Evolutionary conservation across 2,888 invertebrate species (phyloP), one percentile per base, ranked within the genome.

Genomic region (Frankliniella intonsa): DNA sequence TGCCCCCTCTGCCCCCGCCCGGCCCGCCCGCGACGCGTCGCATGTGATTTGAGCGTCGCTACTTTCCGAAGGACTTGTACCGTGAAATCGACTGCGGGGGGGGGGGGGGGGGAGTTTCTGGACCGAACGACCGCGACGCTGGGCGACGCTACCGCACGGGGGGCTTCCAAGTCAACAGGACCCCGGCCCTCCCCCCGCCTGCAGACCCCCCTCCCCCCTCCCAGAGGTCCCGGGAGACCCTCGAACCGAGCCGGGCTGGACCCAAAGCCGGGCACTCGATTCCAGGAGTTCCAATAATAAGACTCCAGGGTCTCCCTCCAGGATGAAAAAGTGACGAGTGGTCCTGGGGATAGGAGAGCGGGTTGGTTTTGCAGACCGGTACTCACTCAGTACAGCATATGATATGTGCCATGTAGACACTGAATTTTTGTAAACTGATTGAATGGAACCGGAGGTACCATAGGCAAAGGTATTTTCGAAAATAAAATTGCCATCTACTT

Each of bases 31-130:
- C 55, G 69, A 22, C 69, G 69, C 22, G 69, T n/a, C 69, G 69
- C 62, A 62, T 62, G 17, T 62, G 62, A 17, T 62, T 62, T n/a
- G 14, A 62, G n/a, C 10, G 69, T 76, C 69, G n/a, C 62, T 25
- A 76, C 69, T 76, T 76, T 76, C 69, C 22, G 25, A 25, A 25
- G 25, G 69, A 76, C 69, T 22, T 76, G 69, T 76, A 76, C 69
- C 69, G 69, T 76, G 69, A 76, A 76, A 76, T 76, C 69, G 69
- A 76, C 69, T 76, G 25, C 22, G 69, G 69, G 69, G n/a, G 65
- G 62, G 62, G 14, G 62, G 14, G 55, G 3, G 14, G 62, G 62
- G 14, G 69, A 76, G 69, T 25, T 22, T 25, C 69, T 25, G 69
- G 12, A 76, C 25, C 69, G 69, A 25, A 25, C 69, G 69, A 76